Percentiles rank a stretch among this genome's conserved stretches.
phyloP scores from a whole-genome alignment of 2,888 invertebrate species.

The Aleiodes alternator region DNA sequence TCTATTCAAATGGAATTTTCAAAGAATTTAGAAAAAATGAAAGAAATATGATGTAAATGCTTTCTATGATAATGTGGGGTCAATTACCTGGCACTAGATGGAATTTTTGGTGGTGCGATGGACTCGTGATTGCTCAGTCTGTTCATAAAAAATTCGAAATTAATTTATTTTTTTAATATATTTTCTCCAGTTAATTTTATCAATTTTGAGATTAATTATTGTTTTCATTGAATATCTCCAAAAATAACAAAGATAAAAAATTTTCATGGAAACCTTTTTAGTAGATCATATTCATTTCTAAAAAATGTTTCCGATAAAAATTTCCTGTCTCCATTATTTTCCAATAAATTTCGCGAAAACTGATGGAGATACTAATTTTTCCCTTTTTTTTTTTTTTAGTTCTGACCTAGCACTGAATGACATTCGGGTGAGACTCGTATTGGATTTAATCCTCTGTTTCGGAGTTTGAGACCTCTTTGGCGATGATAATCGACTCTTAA shows the following conservation, averaged over 20 bases:
- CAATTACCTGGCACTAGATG: conserved; percentile 47
- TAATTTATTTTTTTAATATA: too few species aligned
- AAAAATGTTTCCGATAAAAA: not conserved
- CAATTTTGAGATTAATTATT: too few species aligned
- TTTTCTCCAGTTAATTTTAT: too few species aligned
- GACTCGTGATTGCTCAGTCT: conserved; percentile 7
- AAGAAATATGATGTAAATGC: not conserved
- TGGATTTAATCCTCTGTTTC: conserved; percentile 26
- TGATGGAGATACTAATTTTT: not conserved
- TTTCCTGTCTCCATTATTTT: not conserved
- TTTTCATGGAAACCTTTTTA: not conserved
- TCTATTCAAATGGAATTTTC: conserved; percentile 9
- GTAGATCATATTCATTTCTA: not conserved
- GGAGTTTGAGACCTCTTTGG: not conserved
- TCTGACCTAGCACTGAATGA: conserved; percentile 28
- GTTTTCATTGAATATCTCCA: too few species aligned
- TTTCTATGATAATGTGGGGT: not conserved
- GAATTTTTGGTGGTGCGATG: not conserved
- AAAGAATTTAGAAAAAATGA: not conserved
- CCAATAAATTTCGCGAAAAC: too few species aligned
- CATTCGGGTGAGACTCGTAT: not conserved
- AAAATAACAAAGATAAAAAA: not conserved
- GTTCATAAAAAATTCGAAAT: not conserved
- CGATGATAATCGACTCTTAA: not conserved
- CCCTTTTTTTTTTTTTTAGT: not conserved